These are phyloP conservation scores for Tangara arthus DNA, from an alignment of 2,797 vertebrate genomes.

Conservation along the genomic window DNA sequence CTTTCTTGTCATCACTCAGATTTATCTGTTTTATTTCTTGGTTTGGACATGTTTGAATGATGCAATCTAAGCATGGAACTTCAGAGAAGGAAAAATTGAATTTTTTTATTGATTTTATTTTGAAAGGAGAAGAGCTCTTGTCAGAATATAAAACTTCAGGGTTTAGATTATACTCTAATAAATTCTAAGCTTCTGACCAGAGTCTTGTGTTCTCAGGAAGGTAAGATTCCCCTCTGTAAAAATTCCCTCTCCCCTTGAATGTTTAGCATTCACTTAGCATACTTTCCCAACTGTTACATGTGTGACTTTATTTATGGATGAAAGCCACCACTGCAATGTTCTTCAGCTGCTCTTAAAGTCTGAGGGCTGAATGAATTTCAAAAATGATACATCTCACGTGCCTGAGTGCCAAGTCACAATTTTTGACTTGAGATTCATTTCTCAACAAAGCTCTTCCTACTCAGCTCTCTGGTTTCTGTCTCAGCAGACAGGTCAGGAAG, in stretches of 20 bases:
- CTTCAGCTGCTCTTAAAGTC: constrained; percentile 5
- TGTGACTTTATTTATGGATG: constrained; percentile 36
- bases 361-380: constrained; percentile 29
- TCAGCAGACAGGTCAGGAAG: not conserved
- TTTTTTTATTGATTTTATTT: not conserved
- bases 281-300: not conserved
- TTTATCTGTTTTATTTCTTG: not conserved
- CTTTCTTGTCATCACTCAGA: constrained; percentile 1
- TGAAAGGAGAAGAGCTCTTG: not conserved
- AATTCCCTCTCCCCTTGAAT: not conserved
- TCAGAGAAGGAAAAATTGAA: not conserved
- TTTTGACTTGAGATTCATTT: not conserved
- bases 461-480: not conserved
- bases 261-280: not conserved
- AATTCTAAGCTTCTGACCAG: not conserved
- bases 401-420: not conserved
- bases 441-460: not conserved
- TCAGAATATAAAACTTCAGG: not conserved
- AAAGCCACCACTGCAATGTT: constrained; percentile 36
- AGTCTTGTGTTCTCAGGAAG: not conserved
- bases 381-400: not conserved
- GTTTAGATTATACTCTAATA: not conserved
- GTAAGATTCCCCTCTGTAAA: not conserved
- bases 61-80: not conserved
- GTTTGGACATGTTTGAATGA: not conserved